Evolutionary conservation across 2,888 invertebrate species (phyloP), one percentile per base, ranked within the genome.

Genomic region (Notodonta ziczac): DNA sequence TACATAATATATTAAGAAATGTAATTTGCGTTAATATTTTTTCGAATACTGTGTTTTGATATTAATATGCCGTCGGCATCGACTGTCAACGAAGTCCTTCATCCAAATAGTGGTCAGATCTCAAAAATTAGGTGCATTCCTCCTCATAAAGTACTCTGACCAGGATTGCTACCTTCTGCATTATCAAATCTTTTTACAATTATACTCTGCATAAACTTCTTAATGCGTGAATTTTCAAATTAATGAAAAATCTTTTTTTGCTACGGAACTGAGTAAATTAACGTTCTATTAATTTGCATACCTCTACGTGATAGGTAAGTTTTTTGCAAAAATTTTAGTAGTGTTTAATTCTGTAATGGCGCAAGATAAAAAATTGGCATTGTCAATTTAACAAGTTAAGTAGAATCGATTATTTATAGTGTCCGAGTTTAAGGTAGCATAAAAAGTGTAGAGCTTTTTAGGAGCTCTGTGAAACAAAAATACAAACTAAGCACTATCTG

Each of bases 361-460:
- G 14, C 16, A 14, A 3, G 50, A 16, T 12, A 50, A 50, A 50
- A 50, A 50, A 35, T 12, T 4, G 16, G 3, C 50, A 50, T n/a
- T 48, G 50, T 50, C 8, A 50, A 50, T 50, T 16, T 7, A 50
- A 50, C 16, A 50, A 50, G 3, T 48, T n/a, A 9, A 50, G 16
- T 8, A 16, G 9, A 50, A 14, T 16, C 16, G 9, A 16, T 50
- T 50, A 50, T 16, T 16, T 50, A 16, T 50, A 16, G 50, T 50
- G 16, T 48, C 50, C 8, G 1, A 50, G 16, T 50, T 50, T 50
- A 0, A 50, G 10, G 8, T 16, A 16, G 9, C 4, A 16, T 14
- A 50, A 50, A 50, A 50, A 50, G 10, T 9, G 50, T 14, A 16
- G 50, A 50, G 50, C 50, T 50, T 50, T 46, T 16, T 50, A 48